Evolutionary conservation across 2,888 invertebrate genomes (phyloP).

Genomic region (Apamea sordens): DNA sequence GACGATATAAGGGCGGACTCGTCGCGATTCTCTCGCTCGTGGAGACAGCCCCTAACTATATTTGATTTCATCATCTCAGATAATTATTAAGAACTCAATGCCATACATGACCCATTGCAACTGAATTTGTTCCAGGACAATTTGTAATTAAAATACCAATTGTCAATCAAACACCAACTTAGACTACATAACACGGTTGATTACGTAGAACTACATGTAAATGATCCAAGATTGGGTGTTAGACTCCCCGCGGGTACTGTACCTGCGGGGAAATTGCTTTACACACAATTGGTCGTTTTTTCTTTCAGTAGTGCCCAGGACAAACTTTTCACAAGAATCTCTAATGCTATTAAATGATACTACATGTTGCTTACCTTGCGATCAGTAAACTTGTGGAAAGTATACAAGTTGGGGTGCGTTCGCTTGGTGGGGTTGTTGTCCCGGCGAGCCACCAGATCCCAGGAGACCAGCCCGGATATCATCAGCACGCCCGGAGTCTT

Average conservation of each 20-base stretch:
- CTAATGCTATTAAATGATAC: not conserved
- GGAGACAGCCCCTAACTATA: no score
- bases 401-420: slow-evolving; percentile 93
- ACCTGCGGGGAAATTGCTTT: no score
- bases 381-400: slow-evolving; percentile 95
- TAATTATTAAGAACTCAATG: not conserved
- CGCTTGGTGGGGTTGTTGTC: slow-evolving; percentile 93
- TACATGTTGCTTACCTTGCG: slow-evolving; percentile 82
- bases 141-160: no score
- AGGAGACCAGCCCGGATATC: slow-evolving; percentile 96
- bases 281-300: not conserved
- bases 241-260: no score
- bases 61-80: not conserved
- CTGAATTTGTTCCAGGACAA: not conserved
- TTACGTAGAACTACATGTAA: no score
- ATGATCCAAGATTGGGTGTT: no score
- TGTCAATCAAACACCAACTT: no score
- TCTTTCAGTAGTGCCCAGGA: not conserved
- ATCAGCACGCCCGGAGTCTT: slow-evolving; percentile 94
- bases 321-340: not conserved
- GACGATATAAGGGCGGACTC: no score
- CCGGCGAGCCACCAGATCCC: slow-evolving; percentile 96
- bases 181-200: no score
- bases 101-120: no score
- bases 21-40: no score